A percentile compares a stretch with the other conserved stretches of the same genome.
phyloP scores from a whole-genome alignment of 2,113 vertebrate species.

The Siniperca knerii region DNA sequence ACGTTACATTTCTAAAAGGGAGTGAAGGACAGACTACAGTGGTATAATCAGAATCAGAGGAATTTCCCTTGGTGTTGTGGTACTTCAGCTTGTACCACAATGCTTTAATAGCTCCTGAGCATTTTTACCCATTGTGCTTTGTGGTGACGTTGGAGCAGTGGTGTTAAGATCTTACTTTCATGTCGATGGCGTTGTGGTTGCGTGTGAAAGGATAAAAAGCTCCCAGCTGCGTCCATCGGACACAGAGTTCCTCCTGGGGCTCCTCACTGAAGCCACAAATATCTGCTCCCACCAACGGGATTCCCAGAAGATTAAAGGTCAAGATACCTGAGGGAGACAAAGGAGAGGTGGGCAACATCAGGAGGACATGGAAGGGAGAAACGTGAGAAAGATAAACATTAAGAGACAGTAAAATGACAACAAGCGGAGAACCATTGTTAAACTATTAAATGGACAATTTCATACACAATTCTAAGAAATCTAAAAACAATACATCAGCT shows the following conservation, averaged over 20 bases:
- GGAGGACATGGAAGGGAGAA: background rate
- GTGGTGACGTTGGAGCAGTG: background rate
- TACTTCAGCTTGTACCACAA: background rate
- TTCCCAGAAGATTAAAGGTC: conserved; percentile 91
- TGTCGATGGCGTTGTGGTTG: conserved; percentile 87
- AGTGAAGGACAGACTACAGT: background rate
- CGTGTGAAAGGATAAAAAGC: conserved; percentile 93
- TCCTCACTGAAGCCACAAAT: conserved; percentile 89
- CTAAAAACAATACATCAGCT: background rate
- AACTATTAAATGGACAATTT: background rate
- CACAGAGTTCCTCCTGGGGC: conserved; percentile 89
- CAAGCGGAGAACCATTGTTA: background rate
- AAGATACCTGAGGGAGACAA: conserved; percentile 82
- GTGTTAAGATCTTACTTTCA: conserved; percentile 70
- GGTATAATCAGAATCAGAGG: background rate
- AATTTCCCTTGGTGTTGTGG: background rate
- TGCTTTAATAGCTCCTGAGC: background rate
- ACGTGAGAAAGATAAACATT: background rate
- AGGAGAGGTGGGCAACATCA: background rate
- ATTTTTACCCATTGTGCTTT: background rate
- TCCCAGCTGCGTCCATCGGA: conserved; percentile 91
- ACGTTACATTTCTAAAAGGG: background rate
- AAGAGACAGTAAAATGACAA: background rate
- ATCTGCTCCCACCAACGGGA: conserved; percentile 88
- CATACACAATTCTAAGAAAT: background rate